Conservation (phyloP, 2,113 vertebrate genomes). For the Conger conger region DNA sequence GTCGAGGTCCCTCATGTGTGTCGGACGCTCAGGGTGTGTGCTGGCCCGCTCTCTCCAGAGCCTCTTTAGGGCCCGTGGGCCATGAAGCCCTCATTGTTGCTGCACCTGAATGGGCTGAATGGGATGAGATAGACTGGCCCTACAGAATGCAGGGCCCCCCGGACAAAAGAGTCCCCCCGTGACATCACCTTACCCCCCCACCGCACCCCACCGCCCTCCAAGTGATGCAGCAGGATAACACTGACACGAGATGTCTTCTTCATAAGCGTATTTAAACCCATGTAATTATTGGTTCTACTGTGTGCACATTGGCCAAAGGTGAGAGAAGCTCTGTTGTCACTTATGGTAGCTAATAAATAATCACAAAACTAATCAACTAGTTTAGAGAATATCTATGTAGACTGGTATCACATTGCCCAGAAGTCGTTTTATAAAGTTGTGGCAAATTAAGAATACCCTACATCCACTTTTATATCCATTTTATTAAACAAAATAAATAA, state of each 20-base stretch:
- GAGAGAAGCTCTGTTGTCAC: too few species aligned
- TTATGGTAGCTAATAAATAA: too few species aligned
- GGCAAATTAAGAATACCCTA: too few species aligned
- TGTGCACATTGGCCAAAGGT: background rate
- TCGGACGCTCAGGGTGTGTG: background rate
- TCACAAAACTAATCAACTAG: background rate
- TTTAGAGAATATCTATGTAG: background rate
- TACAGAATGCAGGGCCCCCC: conserved; percentile 29
- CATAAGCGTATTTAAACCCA: background rate
- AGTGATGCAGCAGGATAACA: conserved; percentile 9
- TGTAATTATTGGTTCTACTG: background rate
- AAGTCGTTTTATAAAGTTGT: too few species aligned
- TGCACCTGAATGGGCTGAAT: conserved; percentile 41
- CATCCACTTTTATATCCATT: background rate
- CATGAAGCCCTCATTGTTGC: conserved; percentile 23
- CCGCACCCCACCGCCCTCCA: conserved; percentile 7
- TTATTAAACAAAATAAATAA: background rate
- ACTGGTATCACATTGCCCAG: background rate
- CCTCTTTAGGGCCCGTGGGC: conserved; percentile 12
- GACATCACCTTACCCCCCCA: conserved; percentile 20
- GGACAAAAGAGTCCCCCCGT: conserved; percentile 29
- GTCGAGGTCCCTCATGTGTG: conserved; percentile 24
- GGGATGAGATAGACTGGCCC: conserved; percentile 27
- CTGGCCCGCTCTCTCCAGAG: conserved; percentile 7
- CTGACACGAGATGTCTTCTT: conserved; percentile 38